phyloP scores from a whole-genome alignment of 2,797 vertebrate genomes.

The Ctenosaura bakeri region DNA sequence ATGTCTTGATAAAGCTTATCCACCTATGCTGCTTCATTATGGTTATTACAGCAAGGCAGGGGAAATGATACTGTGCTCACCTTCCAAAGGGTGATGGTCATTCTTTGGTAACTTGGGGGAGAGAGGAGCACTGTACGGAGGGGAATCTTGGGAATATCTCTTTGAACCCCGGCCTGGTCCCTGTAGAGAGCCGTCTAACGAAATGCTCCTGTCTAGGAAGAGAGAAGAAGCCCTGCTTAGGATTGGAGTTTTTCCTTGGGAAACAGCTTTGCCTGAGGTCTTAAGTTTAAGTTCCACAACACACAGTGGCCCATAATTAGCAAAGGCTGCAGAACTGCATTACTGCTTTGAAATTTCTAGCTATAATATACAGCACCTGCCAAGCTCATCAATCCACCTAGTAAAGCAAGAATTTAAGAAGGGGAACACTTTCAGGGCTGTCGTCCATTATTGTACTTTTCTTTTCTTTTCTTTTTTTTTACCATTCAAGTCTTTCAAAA shows the following conservation, averaged over 20 bases:
- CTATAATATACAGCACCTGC: not conserved
- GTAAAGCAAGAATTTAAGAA: not conserved
- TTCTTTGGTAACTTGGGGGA: slow-evolving; percentile 89
- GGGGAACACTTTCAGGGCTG: not conserved
- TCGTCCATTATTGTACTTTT: slow-evolving; percentile 4
- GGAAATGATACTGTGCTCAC: slow-evolving; percentile 78
- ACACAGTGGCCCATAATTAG: not conserved
- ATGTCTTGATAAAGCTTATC: not conserved
- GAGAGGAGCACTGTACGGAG: slow-evolving; percentile 81
- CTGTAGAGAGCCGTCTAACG: slow-evolving; percentile 82
- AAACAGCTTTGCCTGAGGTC: slow-evolving; percentile 33
- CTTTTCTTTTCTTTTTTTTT: too few species aligned
- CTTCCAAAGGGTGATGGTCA: slow-evolving; percentile 86
- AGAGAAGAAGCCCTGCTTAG: slow-evolving; percentile 80
- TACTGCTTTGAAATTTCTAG: too few species aligned
- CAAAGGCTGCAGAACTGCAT: not conserved
- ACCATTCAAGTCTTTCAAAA: not conserved
- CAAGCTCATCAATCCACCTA: not conserved
- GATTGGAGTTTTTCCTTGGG: slow-evolving; percentile 45
- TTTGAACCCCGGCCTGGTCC: slow-evolving; percentile 86
- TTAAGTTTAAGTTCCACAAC: rapidly evolving
- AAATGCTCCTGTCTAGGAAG: slow-evolving; percentile 84
- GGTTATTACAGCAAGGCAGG: slow-evolving; percentile 32
- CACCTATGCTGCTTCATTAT: slow-evolving; percentile 25
- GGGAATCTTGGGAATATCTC: slow-evolving; percentile 85